Base-by-base conservation (phyloP, 2,797 vertebrate species). In the Helostoma temminkii region DNA sequence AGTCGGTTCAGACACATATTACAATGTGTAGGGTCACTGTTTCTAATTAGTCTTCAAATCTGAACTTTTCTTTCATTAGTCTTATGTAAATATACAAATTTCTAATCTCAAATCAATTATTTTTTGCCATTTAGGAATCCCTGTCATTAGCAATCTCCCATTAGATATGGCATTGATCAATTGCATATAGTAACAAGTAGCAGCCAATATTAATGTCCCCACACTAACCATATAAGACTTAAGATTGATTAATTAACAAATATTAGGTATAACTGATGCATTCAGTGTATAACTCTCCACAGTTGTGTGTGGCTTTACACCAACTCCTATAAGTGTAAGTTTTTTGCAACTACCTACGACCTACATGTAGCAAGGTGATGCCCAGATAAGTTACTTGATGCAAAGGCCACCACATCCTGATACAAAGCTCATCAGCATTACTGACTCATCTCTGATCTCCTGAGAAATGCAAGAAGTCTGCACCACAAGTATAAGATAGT, bases 371-470 rank as follows among this genome's bases (percentile, higher is more conserved):
- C 58, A 43, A 18, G 11, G 21, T 22, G 78, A 73, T 86, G 43
- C n/a, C 42, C 76, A 73, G 81, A 87, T 85, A 86, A 87, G 5
- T 26, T 42, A 30, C 26, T 46, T 72, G 34, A 56, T 7, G 34
- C 62, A 47, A 24, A 36, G n/a, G 65, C 28, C 58, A 84, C 86
- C 85, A 90, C 86, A 84, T 92, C 90, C 89, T 85, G 78, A 76
- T 11, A 66, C 24, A 55, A 19, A 43, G 60, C 63, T 63, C 48
- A 30, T 55, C 28, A 58, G 57, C 74, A 28, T n/a, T 34, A 36
- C 42, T 11, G 9, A 39, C 34, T 46, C 34, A 12, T 41, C 39
- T 72, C 12, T 28, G 57, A 60, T 65, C n/a, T 0, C 47, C 56
- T 54, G 66, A 56, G 34, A 52, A 53, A 15, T 0, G 9, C 19